Base-by-base conservation (phyloP, 2,888 invertebrate genomes). In the Parnassius orleans region DNA sequence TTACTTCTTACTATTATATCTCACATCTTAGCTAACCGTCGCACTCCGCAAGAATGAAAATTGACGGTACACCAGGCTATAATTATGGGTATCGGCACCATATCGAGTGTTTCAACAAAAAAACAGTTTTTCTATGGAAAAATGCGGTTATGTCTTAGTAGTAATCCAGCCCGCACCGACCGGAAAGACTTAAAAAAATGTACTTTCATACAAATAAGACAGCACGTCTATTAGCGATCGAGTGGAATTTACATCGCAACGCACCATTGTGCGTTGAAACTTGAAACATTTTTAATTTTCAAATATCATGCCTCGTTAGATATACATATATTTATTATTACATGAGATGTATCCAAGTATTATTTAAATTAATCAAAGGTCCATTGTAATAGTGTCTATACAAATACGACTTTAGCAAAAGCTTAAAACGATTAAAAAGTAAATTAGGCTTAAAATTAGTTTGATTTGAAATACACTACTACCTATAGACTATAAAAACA, bases 41-140 rank as follows among this genome's bases (percentile, higher is more conserved):
- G 48, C 24, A 53, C 47, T 57, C 54, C 50, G 50, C 53, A 19
- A 55, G 44, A 63, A 59, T 55, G 54, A 59, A 60, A 56, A 60
- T 60, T 60, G 52, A 53, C 56, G 42, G 46, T 24, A 33, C n/a
- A 43, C 15, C 14, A 47, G 55, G 24, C 52, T 19, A 24, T 63
- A 60, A 63, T 60, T 63, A 57, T 57, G 48, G 54, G 9, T 63
- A 53, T 56, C 53, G 63, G 48, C 33, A 33, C 63, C 63, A 56
- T 63, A 63, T 47, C 60, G 41, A 48, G 59, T 7, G 47, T 53
- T 60, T 56, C 55, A 42, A 53, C 52, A 53, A 56, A 63, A 61
- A 63, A 63, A 42, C n/a, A 50, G 55, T 63, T 56, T 63, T 63
- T 63, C 63, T 50, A 63, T 56, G 44, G 63, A 63, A 63, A 63